phyloP scores from a whole-genome alignment of 1,140 invertebrate species.

The Drosophila kikkawai region DNA sequence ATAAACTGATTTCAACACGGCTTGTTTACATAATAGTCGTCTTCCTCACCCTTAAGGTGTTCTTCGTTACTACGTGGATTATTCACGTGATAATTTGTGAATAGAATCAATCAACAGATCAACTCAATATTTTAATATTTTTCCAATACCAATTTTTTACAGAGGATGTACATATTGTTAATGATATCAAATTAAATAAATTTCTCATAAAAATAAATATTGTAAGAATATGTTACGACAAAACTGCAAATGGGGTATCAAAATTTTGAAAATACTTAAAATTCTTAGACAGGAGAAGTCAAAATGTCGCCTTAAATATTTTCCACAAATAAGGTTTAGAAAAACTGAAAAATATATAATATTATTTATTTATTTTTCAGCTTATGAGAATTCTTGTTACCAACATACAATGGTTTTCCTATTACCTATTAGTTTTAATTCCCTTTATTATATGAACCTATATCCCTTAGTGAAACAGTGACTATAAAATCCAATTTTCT shows the following conservation, averaged over 20 bases:
- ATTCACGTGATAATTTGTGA: no score
- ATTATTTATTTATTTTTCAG: background rate
- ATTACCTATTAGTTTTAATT: background rate
- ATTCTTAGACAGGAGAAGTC: background rate
- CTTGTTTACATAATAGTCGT: no score
- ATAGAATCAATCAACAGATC: no score
- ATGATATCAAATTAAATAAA: no score
- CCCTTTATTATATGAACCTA: background rate
- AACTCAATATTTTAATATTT: no score
- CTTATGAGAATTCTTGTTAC: background rate
- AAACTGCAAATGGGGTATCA: background rate
- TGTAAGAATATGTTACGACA: no score
- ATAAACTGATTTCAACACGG: no score
- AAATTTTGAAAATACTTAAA: background rate
- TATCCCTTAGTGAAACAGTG: background rate
- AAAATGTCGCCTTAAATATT: background rate
- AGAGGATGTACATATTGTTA: no score
- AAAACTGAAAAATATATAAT: background rate
- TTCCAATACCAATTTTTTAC: no score
- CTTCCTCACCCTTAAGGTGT: no score
- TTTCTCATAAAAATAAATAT: no score
- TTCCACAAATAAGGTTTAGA: background rate
- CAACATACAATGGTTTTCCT: background rate
- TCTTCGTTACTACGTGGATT: no score
- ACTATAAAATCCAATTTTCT: slow-evolving; percentile 9